These are phyloP conservation scores for Pionites leucogaster DNA, from an alignment of 2,113 vertebrate genomes.

Conservation along the genomic window DNA sequence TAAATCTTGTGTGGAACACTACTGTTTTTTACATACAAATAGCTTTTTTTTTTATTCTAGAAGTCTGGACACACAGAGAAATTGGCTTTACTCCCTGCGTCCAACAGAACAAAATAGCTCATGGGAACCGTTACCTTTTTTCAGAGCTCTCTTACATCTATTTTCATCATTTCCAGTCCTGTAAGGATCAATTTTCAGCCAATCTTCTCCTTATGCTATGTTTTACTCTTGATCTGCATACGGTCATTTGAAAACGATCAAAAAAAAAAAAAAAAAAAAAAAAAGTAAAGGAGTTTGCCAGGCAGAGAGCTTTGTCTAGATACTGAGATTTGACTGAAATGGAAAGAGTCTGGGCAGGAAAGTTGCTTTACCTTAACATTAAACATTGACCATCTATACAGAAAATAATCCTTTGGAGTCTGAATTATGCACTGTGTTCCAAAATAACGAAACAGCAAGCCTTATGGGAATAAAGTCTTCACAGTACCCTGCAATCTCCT, in stretches of 20 bases:
- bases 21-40: neutral
- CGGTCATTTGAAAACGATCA: neutral
- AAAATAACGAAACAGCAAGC: conserved; percentile 9
- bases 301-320: neutral
- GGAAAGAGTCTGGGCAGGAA: neutral
- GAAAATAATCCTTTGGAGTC: neutral
- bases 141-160: neutral
- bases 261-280: neutral
- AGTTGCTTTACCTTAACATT: neutral
- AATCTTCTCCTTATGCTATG: neutral
- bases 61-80: neutral
- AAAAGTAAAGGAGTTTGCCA: neutral
- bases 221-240: neutral
- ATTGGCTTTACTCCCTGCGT: neutral
- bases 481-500: neutral
- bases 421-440: neutral
- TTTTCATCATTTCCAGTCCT: neutral
- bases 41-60: neutral
- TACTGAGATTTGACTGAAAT: neutral
- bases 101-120: neutral
- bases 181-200: neutral
- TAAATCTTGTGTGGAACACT: neutral
- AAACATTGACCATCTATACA: neutral
- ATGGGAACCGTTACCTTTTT: neutral
- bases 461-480: conserved; percentile 1